Base-by-base conservation (phyloP, 2,888 invertebrate species). In the Euclidia mi region DNA sequence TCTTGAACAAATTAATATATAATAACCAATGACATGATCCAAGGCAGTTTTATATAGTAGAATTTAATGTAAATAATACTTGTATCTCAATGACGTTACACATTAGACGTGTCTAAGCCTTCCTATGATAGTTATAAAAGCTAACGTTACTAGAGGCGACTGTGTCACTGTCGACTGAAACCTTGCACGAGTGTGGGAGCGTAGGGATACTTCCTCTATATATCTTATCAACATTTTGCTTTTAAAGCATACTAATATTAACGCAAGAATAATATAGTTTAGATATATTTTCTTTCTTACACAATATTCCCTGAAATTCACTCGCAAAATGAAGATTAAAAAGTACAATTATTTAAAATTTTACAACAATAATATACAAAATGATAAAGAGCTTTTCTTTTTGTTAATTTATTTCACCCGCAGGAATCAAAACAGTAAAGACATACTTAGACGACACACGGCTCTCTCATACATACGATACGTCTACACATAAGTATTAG, bases 151-250 rank as follows among this genome's bases (percentile, higher is more conserved):
- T 61, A 61, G 63, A 80, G 81, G 80, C 76, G 78, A 82, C 71
- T 71, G n/a, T n/a, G n/a, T n/a, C n/a, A n/a, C n/a, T n/a, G n/a
- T n/a, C n/a, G n/a, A 60, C 48, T 56, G 64, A 75, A 78, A 85
- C 89, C 87, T 89, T 84, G 88, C 89, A 84, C 64, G 79, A 59
- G 75, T 71, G 85, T 83, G 88, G 89, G 79, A 55, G 62, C 76
- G 71, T 71, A 77, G 85, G 88, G 88, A 85, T 77, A 77, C 74
- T 80, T 85, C 84, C 88, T 89, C 84, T 79, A 78, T 70, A 72
- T 72, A 25, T 69, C 65, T 64, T 71, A 65, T 68, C 46, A 68
- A 71, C 57, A 66, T 18, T 68, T 78, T 77, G 88, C 89, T 88
- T 87, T 81, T 77, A 28, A 89, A 89, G 88, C 88, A 76, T 65